phyloP scores from a whole-genome alignment of 2,113 vertebrate genomes.

The Pseudopipra pipra region DNA sequence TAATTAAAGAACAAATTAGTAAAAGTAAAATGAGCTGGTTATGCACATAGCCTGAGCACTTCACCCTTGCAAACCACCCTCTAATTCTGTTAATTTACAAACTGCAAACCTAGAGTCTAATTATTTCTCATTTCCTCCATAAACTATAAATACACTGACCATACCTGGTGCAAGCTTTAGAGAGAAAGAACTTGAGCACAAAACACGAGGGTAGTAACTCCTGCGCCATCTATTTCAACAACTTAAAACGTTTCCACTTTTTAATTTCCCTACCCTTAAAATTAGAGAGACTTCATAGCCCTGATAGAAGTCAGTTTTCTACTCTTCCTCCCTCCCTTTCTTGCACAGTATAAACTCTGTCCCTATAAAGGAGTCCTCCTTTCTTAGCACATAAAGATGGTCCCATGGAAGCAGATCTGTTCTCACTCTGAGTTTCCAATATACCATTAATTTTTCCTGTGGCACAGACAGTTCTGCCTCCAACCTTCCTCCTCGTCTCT shows the following conservation, averaged over 20 bases:
- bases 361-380: background rate
- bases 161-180: background rate
- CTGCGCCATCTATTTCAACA: background rate
- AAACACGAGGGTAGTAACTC: background rate
- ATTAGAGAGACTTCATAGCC: background rate
- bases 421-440: background rate
- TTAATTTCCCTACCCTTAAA: background rate
- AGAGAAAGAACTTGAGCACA: background rate
- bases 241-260: background rate
- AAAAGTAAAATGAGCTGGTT: slow-evolving; percentile 4
- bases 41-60: background rate
- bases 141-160: background rate
- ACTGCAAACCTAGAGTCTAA: slow-evolving; percentile 13
- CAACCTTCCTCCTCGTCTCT: background rate
- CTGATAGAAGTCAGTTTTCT: rapidly evolving
- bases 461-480: background rate
- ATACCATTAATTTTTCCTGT: background rate
- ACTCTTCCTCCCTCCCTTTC: background rate
- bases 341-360: rapidly evolving
- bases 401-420: background rate
- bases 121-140: slow-evolving; percentile 10
- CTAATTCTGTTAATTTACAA: slow-evolving; percentile 6
- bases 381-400: background rate
- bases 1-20: slow-evolving; percentile 38
- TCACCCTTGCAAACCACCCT: background rate